Percentiles rank a stretch among this genome's conserved stretches.
These are phyloP conservation scores for Drepana falcataria DNA, from an alignment of 2,888 invertebrate genomes.

Conservation along the genomic window DNA sequence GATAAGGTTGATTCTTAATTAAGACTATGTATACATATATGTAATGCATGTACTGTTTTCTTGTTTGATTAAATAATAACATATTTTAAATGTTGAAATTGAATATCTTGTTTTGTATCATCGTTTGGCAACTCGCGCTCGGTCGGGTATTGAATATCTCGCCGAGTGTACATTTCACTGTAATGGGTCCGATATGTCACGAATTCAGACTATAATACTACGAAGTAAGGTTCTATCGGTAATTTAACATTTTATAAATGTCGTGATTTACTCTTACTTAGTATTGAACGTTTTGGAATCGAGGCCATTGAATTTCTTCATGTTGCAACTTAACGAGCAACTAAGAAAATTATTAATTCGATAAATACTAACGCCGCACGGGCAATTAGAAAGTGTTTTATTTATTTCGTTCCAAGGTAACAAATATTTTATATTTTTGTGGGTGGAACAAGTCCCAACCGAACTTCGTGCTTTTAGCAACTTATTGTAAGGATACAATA, in stretches of 20 bases:
- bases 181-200: conserved; percentile 55
- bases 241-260: neutral
- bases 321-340: conserved; percentile 66
- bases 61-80: conserved; percentile 36
- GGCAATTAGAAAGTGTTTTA: conserved; percentile 70
- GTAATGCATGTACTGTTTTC: conserved; percentile 43
- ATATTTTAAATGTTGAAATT: conserved; percentile 40
- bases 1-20: conserved; percentile 49
- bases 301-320: conserved; percentile 74
- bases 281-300: conserved; percentile 56
- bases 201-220: conserved; percentile 7
- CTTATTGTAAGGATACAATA: conserved; percentile 64
- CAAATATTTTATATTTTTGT: conserved; percentile 70
- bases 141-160: conserved; percentile 37
- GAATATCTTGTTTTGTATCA: conserved; percentile 16
- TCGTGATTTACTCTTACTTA: conserved; percentile 10
- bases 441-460: conserved; percentile 58
- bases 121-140: conserved; percentile 19
- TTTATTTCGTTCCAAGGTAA: conserved; percentile 74
- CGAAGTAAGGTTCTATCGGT: conserved; percentile 3
- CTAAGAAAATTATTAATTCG: conserved; percentile 59
- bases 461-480: conserved; percentile 69
- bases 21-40: conserved; percentile 43
- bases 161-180: conserved; percentile 73
- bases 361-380: conserved; percentile 52